A percentile compares a stretch with the other conserved stretches of the same genome.
Evolutionary conservation across 2,113 vertebrate genomes (phyloP).

Genomic region (Cettia cetti): DNA sequence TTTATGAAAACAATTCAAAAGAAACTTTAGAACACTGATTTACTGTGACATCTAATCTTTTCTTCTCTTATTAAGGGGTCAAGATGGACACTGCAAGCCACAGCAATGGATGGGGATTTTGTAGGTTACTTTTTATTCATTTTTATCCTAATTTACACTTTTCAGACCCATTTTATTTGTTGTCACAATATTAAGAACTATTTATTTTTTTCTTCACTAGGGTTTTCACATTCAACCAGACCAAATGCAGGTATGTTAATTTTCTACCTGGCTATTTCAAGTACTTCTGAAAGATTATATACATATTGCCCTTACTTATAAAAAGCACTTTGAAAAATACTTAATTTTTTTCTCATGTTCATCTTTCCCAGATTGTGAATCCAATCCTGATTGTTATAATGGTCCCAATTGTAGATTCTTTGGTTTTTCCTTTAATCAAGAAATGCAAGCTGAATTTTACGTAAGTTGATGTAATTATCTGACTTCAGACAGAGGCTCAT

Average conservation of each 20-base stretch:
- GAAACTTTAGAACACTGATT: not conserved
- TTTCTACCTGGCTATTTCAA: not conserved
- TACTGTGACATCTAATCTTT: not conserved
- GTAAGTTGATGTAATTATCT: conserved; percentile 72
- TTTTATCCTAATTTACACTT: not conserved
- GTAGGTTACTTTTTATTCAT: conserved; percentile 73
- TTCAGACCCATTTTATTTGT: not conserved
- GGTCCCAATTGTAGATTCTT: conserved; percentile 83
- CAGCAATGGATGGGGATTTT: conserved; percentile 87
- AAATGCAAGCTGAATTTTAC: conserved; percentile 92
- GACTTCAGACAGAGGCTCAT: not conserved
- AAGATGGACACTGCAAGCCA: conserved; percentile 94
- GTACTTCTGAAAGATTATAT: not conserved
- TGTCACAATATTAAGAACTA: not conserved
- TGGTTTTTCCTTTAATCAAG: conserved; percentile 87
- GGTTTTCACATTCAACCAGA: conserved; percentile 88
- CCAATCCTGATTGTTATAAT: conserved; percentile 89
- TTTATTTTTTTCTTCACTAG: conserved; percentile 59
- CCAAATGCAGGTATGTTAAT: conserved; percentile 89
- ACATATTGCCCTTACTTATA: not conserved
- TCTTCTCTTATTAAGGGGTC: conserved; percentile 80
- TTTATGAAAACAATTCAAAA: not conserved
- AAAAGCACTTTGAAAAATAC: not conserved
- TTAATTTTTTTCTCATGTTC: not conserved
- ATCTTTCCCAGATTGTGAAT: conserved; percentile 82